phyloP scores from a whole-genome alignment of 2,797 vertebrate species.

The Acridotheres tristis region DNA sequence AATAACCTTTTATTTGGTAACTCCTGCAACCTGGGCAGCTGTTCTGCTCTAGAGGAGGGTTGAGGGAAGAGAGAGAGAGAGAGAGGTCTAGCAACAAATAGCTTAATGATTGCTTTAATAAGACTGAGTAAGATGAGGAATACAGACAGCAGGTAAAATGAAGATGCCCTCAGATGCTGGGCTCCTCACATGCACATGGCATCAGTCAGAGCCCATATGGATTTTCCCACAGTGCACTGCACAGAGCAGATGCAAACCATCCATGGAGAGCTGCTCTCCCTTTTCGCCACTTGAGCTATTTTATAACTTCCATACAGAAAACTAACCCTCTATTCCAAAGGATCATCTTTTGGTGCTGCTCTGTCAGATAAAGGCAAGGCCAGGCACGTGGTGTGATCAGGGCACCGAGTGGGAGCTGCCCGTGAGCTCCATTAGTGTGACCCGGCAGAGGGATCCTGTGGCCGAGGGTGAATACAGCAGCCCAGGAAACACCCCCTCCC shows the following conservation, averaged over 20 bases:
- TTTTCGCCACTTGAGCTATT: not conserved
- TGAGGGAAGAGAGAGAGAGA: not conserved
- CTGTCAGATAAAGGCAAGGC: not conserved
- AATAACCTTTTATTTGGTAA: not conserved
- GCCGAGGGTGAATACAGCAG: not conserved
- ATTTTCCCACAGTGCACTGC: accelerated
- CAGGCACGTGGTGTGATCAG: not conserved
- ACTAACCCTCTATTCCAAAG: not conserved
- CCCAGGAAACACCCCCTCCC: not conserved
- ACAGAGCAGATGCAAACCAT: accelerated
- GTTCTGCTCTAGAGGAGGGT: not conserved
- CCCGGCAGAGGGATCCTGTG: not conserved
- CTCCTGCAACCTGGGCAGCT: not conserved
- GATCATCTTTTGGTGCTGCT: not conserved
- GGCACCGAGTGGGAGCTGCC: not conserved
- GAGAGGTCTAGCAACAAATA: not conserved
- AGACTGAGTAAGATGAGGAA: not conserved
- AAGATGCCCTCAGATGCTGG: not conserved
- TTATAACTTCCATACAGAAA: not conserved
- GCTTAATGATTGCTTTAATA: not conserved
- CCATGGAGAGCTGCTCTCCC: not conserved
- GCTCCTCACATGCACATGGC: not conserved
- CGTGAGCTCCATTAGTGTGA: accelerated
- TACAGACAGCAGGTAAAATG: not conserved
- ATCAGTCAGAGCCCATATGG: not conserved